Conservation (phyloP, 2,797 vertebrate genomes). For the Phataginus tricuspis region DNA sequence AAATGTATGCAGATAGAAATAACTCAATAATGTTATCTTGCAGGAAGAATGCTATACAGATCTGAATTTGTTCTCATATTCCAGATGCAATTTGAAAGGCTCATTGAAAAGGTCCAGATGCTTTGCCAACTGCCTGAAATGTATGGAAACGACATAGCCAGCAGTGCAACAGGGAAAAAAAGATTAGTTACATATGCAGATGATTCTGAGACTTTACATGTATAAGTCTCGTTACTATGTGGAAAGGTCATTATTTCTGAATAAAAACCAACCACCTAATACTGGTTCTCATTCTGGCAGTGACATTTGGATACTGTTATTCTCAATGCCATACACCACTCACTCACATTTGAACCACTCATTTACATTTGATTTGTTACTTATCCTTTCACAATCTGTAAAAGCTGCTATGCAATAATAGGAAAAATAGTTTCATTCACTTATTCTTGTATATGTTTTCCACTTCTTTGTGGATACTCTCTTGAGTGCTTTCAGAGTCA, state of each 20-base stretch:
- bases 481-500: background rate
- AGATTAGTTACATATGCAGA: background rate
- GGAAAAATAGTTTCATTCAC: background rate
- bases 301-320: background rate
- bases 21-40: slow-evolving; percentile 2
- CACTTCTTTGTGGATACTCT: background rate
- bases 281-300: background rate
- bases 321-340: background rate
- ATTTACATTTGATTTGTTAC: background rate
- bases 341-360: background rate
- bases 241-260: slow-evolving; percentile 31
- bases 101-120: slow-evolving; percentile 39
- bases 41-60: background rate
- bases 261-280: slow-evolving; percentile 8
- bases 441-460: slow-evolving; percentile 16
- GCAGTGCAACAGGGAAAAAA: background rate
- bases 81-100: background rate
- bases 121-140: background rate
- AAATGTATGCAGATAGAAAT: background rate
- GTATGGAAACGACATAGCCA: background rate
- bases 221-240: slow-evolving; percentile 2
- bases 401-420: background rate
- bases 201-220: background rate
- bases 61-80: background rate
- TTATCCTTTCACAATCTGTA: slow-evolving; percentile 4